Percentiles rank a stretch among this genome's conserved stretches.
Conservation (phyloP, 1,140 invertebrate species). For the Belonocnema kinseyi region DNA sequence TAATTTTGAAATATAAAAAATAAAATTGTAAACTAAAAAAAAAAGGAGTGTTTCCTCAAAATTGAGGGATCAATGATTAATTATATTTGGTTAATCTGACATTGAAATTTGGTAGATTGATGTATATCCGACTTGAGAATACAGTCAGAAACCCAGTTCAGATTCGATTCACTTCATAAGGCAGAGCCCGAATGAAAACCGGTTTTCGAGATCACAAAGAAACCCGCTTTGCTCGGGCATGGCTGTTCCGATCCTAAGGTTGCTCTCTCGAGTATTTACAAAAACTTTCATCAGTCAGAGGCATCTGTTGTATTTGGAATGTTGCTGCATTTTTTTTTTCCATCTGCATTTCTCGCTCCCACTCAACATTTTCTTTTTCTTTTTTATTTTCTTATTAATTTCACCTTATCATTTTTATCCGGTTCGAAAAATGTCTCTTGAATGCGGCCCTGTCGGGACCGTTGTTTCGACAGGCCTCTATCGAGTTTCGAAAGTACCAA, state of each 20-base stretch:
- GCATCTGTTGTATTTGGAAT: constrained; percentile 39
- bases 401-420: not conserved
- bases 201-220: constrained; percentile 62
- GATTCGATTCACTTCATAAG: constrained; percentile 42
- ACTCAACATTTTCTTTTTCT: not conserved
- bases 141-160: constrained; percentile 31
- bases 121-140: constrained; percentile 3
- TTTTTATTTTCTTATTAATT: not conserved
- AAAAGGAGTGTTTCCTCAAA: too few relatives aligned
- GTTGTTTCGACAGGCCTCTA: constrained; percentile 51
- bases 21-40: too few relatives aligned
- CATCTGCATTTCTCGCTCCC: not conserved
- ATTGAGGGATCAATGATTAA: not conserved
- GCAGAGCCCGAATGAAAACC: constrained; percentile 51
- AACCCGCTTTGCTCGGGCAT: constrained; percentile 44
- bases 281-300: constrained; percentile 41
- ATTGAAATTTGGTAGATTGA: constrained; percentile 27
- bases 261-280: constrained; percentile 41
- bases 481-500: constrained; percentile 36
- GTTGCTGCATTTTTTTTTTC: constrained; percentile 18
- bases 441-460: constrained; percentile 11
- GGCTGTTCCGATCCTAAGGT: constrained; percentile 35
- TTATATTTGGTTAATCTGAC: constrained; percentile 15
- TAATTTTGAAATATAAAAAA: too few relatives aligned
- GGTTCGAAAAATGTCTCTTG: not conserved